Evolutionary conservation across 2,888 invertebrate species (phyloP), one percentile per base, ranked within the genome.

Genomic region (Toxonevra muliebris): DNA sequence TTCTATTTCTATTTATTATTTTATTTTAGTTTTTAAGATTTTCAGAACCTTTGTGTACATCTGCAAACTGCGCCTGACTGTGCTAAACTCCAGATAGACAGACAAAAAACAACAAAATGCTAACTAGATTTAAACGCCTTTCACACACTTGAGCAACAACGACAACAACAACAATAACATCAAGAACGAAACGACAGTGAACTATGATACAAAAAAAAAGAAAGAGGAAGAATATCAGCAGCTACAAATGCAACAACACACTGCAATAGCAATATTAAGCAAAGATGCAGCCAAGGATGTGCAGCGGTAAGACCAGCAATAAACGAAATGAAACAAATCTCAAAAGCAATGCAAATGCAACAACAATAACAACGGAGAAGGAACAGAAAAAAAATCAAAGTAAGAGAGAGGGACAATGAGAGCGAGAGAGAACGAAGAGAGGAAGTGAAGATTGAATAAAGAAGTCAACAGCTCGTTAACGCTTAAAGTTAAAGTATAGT

Each of bases 81-180:
- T 2, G 11, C 13, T 7, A 59, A 42, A 13, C 5, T 10, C 20
- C 1, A 13, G 61, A 41, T 13, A 55, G 45, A 43, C 10, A 48
- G 52, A 57, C 13, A 19, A 59, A 19, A 59, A 52, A 13, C 43
- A 41, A 19, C 61, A 65, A 67, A 63, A 71, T 73, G 71, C 71
- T 74, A 74, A 74, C 76, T 74, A 74, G 72, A 73, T 71, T 75
- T 73, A 71, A 76, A 75, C 70, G 75, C 70, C 73, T 73, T 64
- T 65, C 67, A 62, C 64, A 50, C 57, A 61, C 52, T 62, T 43
- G 45, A 64, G 68, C 20, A 48, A 17, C 30, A 30, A 30, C 30
- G 7, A 30, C 30, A 30, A 30, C 30, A 30, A 30, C 30, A 30
- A 2, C 30, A 30, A 30, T 7, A 30, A 30, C 3, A 30, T 4